phyloP scores from a whole-genome alignment of 2,113 vertebrate genomes.

The Cervus canadensis region DNA sequence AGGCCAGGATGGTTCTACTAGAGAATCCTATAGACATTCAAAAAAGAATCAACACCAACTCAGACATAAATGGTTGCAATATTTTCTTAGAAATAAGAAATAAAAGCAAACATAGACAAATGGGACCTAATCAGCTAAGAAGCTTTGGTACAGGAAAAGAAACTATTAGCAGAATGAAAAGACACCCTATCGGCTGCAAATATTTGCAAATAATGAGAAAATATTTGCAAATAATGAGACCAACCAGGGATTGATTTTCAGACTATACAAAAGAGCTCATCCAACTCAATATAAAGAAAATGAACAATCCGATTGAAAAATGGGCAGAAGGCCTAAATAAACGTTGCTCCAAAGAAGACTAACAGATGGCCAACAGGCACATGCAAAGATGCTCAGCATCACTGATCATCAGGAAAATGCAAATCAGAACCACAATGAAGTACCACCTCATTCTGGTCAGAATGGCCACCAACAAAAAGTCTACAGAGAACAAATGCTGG shows the following conservation, averaged over 20 bases:
- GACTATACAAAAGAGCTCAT: neutral
- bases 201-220: neutral
- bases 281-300: neutral
- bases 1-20: neutral
- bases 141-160: neutral
- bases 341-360: neutral
- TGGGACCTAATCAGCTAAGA: neutral
- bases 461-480: neutral
- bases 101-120: neutral
- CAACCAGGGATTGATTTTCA: neutral
- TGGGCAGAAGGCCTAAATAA: neutral
- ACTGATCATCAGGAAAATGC: neutral
- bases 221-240: neutral
- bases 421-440: neutral
- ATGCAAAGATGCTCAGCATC: neutral
- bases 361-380: neutral
- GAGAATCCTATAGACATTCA: neutral
- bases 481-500: neutral
- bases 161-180: neutral
- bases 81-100: neutral
- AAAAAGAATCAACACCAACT: neutral
- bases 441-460: neutral
- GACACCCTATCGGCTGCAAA: neutral
- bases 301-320: neutral
- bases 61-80: neutral